Conservation (phyloP, 2,113 vertebrate species). For the Nothocercus julius region DNA sequence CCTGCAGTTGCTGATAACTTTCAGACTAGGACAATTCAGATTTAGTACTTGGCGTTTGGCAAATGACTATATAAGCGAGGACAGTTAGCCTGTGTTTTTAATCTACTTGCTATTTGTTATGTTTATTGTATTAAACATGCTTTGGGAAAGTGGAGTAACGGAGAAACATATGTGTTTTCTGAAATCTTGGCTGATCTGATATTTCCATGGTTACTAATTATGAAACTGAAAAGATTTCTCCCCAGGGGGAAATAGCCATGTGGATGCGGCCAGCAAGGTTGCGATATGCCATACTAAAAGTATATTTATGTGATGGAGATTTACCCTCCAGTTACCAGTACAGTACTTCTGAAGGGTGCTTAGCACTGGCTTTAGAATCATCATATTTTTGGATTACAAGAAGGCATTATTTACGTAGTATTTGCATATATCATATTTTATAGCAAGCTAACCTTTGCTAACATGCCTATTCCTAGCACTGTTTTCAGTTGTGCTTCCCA, state of each 20-base stretch:
- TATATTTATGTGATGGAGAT: background rate
- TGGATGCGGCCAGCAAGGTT: background rate
- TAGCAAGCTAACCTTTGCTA: background rate
- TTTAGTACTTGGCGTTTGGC: background rate
- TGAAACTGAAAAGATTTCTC: background rate
- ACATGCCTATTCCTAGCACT: background rate
- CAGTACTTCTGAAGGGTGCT: background rate
- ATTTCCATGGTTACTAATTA: slow-evolving; percentile 6
- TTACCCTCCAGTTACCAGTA: background rate
- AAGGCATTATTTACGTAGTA: background rate
- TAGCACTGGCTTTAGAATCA: background rate
- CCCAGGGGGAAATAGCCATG: background rate
- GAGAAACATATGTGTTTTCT: background rate
- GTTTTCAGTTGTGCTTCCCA: background rate
- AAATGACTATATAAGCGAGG: background rate
- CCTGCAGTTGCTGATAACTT: background rate
- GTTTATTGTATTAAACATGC: background rate
- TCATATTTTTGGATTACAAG: background rate
- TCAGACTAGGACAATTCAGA: background rate
- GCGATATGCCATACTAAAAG: background rate
- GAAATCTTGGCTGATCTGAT: background rate
- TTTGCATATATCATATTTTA: background rate
- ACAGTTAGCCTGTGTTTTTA: background rate
- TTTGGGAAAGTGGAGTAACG: background rate
- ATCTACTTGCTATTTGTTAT: background rate